Conservation (phyloP, 1,140 invertebrate species). For the Trichonephila clavipes region DNA sequence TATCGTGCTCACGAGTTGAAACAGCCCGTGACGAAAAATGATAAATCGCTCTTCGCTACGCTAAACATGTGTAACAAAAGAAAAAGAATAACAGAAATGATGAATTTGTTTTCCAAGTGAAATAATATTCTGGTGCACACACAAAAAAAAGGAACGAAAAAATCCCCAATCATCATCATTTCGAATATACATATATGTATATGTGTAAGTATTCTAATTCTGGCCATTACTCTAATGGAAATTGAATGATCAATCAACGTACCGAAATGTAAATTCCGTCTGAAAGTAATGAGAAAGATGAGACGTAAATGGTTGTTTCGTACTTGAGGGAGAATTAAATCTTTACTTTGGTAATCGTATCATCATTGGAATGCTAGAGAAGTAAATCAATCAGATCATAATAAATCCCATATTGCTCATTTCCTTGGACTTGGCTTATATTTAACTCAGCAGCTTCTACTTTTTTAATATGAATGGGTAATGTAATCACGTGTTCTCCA, state of each 20-base stretch:
- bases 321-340: too few relatives aligned
- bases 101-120: slow-evolving; percentile 29
- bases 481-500: too few relatives aligned
- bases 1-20: slow-evolving; percentile 16
- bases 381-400: too few relatives aligned
- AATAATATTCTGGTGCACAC: neutral
- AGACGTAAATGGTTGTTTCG: neutral
- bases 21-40: slow-evolving; percentile 7
- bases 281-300: neutral
- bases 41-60: neutral
- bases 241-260: neutral
- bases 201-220: neutral
- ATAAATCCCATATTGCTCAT: too few relatives aligned
- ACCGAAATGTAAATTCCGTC: neutral
- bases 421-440: too few relatives aligned
- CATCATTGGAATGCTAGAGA: too few relatives aligned
- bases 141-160: neutral
- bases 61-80: slow-evolving; percentile 10
- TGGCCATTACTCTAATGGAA: neutral
- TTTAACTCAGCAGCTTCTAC: too few relatives aligned
- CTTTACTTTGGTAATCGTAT: too few relatives aligned
- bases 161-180: neutral
- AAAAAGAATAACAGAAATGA: slow-evolving; percentile 30
- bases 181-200: neutral
- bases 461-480: too few relatives aligned